These are phyloP conservation scores for Marcusenius ussheri DNA, from an alignment of 2,113 vertebrate genomes.

Conservation along the genomic window DNA sequence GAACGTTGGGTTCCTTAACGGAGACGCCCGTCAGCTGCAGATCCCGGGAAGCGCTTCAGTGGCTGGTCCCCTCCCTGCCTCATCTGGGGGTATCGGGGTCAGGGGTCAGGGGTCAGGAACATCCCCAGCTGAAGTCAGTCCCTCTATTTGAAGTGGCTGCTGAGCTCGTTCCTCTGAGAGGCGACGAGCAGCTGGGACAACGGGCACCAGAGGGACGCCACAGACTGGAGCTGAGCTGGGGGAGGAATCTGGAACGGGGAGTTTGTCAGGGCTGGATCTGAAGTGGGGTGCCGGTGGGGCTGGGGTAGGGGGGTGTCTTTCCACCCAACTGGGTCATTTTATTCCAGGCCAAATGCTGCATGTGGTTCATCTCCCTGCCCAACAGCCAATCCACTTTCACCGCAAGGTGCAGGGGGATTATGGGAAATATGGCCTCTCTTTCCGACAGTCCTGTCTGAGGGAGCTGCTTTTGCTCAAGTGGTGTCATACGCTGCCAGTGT, in stretches of 20 bases:
- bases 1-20: neutral
- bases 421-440: neutral
- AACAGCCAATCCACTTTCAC: neutral
- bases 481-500: neutral
- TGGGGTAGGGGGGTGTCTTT: neutral
- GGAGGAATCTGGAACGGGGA: constrained; percentile 23
- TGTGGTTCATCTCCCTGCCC: neutral
- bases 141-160: neutral
- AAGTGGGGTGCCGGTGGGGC: neutral
- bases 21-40: neutral
- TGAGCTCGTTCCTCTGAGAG: neutral
- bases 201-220: neutral
- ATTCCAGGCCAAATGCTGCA: constrained; percentile 17
- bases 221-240: constrained; percentile 8
- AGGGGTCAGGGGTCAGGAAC: neutral
- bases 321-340: constrained; percentile 29
- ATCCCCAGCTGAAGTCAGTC: neutral
- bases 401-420: neutral
- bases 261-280: constrained; percentile 20
- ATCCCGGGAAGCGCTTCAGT: neutral
- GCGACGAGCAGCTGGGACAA: neutral
- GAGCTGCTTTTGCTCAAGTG: neutral
- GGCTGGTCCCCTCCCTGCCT: neutral
- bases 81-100: neutral
- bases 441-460: neutral